Conservation (phyloP, 2,888 invertebrate species). For the Ellobium chinense region DNA sequence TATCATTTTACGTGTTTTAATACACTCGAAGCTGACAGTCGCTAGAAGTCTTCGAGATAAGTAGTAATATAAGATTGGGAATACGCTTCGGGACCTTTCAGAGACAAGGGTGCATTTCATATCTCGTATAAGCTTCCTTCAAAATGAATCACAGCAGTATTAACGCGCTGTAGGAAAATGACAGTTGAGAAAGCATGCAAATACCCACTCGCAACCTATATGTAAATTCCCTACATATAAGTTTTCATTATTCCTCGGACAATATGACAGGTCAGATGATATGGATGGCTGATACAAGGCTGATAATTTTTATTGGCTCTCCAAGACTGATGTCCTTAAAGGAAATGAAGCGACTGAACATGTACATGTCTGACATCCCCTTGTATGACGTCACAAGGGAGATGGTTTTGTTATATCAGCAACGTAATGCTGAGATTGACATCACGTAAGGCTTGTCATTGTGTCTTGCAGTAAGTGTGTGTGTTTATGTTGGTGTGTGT, state of each 20-base stretch:
- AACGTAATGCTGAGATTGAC: conserved; percentile 76
- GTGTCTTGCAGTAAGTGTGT: not conserved
- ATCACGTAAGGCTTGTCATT: conserved; percentile 57
- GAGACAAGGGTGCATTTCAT: no score
- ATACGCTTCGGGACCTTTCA: no score
- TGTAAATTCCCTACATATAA: no score
- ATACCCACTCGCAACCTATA: no score
- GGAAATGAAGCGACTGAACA: conserved; percentile 71
- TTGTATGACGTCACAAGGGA: conserved; percentile 77
- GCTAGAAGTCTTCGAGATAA: no score
- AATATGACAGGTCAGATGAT: conserved; percentile 56
- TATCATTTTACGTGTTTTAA: no score
- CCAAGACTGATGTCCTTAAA: conserved; percentile 72
- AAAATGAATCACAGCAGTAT: no score
- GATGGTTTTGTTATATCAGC: conserved; percentile 75
- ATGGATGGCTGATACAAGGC: conserved; percentile 63
- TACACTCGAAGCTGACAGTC: no score
- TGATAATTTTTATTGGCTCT: conserved; percentile 74
- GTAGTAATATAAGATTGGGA: no score
- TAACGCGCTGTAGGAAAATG: no score
- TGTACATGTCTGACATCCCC: conserved; percentile 75
- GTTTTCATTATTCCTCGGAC: not conserved
- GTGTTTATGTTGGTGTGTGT: not conserved
- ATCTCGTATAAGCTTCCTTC: no score
- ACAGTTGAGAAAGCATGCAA: no score